Conservation (phyloP, 1,140 invertebrate genomes). For the Scaptomyza hsui region DNA sequence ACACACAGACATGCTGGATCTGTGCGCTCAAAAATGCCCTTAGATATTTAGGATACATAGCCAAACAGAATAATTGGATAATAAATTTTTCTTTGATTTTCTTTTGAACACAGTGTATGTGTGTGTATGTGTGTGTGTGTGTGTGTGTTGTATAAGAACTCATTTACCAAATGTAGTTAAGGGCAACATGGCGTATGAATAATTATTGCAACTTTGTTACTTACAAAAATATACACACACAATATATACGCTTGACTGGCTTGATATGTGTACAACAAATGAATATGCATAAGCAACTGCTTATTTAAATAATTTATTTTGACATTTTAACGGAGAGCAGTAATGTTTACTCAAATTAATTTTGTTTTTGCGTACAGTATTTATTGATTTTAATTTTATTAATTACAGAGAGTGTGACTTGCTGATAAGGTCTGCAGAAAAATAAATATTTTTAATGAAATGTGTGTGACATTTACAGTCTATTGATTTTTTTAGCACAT, state of each 20-base stretch:
- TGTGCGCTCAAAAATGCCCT: not conserved
- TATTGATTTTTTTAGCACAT: not conserved
- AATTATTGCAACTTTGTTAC: not conserved
- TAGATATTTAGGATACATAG: slow-evolving; percentile 13
- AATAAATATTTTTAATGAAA: not conserved
- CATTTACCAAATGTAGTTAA: slow-evolving; percentile 1
- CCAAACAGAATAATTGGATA: slow-evolving; percentile 23
- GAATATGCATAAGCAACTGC: not conserved
- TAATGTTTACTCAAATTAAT: not conserved
- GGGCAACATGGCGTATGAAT: not conserved
- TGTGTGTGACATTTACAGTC: not conserved
- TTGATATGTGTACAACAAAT: too few relatives aligned
- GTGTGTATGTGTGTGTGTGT: too few relatives aligned
- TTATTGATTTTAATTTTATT: not conserved
- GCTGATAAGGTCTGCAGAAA: not conserved
- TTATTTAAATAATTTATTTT: slow-evolving; percentile 3
- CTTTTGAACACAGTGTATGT: not conserved
- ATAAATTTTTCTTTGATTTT: slow-evolving; percentile 10
- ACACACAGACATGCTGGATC: not conserved
- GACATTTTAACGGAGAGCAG: not conserved
- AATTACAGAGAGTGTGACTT: slow-evolving; percentile 1
- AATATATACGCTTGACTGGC: not conserved
- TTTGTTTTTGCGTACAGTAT: not conserved
- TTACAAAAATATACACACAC: not conserved
- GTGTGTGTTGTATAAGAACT: not conserved